Evolutionary conservation across 2,113 vertebrate species (phyloP).

Genomic region (Andinoacara biseriatus): DNA sequence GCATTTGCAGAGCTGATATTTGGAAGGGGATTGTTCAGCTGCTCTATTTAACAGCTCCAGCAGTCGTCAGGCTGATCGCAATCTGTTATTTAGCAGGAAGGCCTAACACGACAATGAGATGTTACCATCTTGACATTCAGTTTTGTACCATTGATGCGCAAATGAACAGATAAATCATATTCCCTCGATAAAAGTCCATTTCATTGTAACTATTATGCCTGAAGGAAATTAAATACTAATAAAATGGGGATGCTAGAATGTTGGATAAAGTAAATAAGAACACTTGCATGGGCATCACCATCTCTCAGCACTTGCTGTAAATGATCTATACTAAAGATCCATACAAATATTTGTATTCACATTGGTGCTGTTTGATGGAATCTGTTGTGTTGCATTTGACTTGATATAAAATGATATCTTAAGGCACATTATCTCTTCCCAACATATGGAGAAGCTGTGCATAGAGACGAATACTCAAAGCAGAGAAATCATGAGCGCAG

Average conservation of each 20-base stretch:
- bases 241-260: background rate
- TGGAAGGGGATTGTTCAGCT: constrained; percentile 27
- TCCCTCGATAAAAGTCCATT: background rate
- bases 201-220: background rate
- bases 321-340: background rate
- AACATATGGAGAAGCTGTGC: background rate
- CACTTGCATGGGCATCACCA: background rate
- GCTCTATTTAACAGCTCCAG: background rate
- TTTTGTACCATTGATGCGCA: background rate
- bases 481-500: background rate
- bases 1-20: constrained; percentile 43
- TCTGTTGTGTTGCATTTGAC: background rate
- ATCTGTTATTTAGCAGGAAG: background rate
- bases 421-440: background rate
- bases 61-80: background rate
- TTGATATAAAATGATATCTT: background rate
- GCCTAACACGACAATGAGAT: background rate
- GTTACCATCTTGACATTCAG: background rate
- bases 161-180: background rate
- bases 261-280: too few species aligned
- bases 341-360: background rate
- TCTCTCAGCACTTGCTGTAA: background rate
- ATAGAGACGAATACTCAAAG: constrained; percentile 4
- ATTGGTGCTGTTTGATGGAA: background rate
- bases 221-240: too few species aligned